Percentiles rank a stretch among this genome's conserved stretches.
phyloP scores from a whole-genome alignment of 2,888 invertebrate species.

The Drosophila pegasa region DNA sequence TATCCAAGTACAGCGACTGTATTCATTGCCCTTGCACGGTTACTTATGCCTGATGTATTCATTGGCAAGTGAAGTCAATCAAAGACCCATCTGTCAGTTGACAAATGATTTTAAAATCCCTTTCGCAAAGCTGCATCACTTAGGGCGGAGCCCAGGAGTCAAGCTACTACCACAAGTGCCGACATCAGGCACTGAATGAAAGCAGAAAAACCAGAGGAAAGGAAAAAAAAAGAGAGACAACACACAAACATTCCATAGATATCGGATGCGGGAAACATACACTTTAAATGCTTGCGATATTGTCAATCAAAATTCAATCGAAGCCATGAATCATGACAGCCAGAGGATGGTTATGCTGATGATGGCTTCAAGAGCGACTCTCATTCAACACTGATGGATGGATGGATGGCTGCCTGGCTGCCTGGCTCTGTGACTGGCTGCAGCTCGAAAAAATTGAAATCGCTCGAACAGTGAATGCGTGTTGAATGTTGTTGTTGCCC shows the following conservation, averaged over 20 bases:
- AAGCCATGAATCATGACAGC: conserved; percentile 77
- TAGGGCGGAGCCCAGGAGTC: conserved; percentile 29
- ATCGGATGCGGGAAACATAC: conserved; percentile 79
- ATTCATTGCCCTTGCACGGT: background rate
- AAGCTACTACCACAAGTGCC: conserved; percentile 30
- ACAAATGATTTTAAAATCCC: conserved; percentile 83
- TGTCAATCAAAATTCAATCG: conserved; percentile 84
- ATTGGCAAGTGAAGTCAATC: conserved; percentile 75
- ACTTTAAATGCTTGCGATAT: conserved; percentile 83
- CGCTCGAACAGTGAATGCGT: conserved; percentile 56
- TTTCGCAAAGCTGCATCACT: conserved; percentile 60
- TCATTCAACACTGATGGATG: conserved; percentile 54
- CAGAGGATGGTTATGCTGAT: conserved; percentile 59
- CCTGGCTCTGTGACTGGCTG: conserved; percentile 34
- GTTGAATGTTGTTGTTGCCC: conserved; percentile 32
- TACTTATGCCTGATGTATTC: conserved; percentile 47
- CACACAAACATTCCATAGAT: conserved; percentile 39
- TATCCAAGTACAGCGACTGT: background rate
- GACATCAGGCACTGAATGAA: background rate
- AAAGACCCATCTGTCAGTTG: conserved; percentile 80
- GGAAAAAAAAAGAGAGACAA: background rate
- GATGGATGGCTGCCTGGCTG: conserved; percentile 44
- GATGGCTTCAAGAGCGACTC: conserved; percentile 67
- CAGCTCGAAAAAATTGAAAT: conserved; percentile 63
- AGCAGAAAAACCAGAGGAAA: background rate